Conservation (phyloP, 2,113 vertebrate species). For the Eidolon helvum region DNA sequence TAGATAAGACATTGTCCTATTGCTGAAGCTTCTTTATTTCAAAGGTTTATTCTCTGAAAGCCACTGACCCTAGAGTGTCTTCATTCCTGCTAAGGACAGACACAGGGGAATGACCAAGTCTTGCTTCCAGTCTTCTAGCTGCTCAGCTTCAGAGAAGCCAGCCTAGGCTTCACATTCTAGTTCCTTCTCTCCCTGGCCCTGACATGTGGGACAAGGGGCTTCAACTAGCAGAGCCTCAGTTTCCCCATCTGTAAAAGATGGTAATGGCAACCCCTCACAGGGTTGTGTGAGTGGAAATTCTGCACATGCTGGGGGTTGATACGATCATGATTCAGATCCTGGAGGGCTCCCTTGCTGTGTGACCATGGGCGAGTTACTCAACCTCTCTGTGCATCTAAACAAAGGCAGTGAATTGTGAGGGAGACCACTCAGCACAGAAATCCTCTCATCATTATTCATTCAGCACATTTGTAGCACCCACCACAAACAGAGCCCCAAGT, state of each 20-base stretch:
- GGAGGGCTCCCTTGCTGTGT: not conserved
- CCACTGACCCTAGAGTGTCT: not conserved
- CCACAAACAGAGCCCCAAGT: not conserved
- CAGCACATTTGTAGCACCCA: not conserved
- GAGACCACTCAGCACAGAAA: not conserved
- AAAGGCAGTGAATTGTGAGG: not conserved
- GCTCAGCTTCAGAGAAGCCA: not conserved
- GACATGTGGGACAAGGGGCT: not conserved
- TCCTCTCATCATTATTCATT: fast-evolving
- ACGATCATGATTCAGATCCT: not conserved
- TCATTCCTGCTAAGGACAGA: not conserved
- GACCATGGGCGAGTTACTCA: not conserved
- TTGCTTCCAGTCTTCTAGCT: not conserved
- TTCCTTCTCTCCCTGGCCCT: not conserved
- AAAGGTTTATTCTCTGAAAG: not conserved
- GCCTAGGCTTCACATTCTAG: not conserved
- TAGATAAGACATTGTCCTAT: not conserved
- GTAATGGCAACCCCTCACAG: not conserved
- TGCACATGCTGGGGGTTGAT: not conserved
- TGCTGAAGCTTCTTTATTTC: not conserved
- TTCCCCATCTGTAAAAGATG: not conserved
- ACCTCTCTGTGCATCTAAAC: not conserved
- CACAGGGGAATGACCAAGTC: fast-evolving
- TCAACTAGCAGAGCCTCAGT: not conserved
- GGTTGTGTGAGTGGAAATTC: not conserved